These are phyloP conservation scores for Hydraecia micacea DNA, from an alignment of 2,888 invertebrate species.

Conservation along the genomic window DNA sequence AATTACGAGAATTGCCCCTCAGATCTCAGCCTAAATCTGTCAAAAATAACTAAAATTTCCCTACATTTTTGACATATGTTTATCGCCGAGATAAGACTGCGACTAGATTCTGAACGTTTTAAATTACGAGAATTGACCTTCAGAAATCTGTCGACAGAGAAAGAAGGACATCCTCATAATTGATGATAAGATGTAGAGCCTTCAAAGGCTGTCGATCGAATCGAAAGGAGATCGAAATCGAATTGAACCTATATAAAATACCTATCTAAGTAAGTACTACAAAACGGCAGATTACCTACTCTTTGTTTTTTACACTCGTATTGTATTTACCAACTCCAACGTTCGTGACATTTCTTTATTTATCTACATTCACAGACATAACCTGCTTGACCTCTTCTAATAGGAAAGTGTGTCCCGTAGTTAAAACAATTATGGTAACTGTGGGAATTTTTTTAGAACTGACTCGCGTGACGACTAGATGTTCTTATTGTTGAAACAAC, in stretches of 20 bases:
- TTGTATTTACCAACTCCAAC: background rate
- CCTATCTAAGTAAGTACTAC: background rate
- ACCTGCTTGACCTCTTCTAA: conserved; percentile 29
- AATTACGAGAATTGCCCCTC: no score
- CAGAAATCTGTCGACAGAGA: background rate
- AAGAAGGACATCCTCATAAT: background rate
- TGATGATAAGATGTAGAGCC: background rate
- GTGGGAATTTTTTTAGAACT: conserved; percentile 39
- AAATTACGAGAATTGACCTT: no score
- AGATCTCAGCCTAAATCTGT: no score
- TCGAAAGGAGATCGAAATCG: no score
- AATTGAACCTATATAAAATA: background rate
- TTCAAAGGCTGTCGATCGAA: background rate
- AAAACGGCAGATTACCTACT: background rate
- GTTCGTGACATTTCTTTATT: conserved; percentile 15
- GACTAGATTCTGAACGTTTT: no score
- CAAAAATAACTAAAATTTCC: no score
- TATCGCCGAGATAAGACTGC: no score
- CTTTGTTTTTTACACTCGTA: background rate
- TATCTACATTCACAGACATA: conserved; percentile 22
- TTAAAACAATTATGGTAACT: conserved; percentile 43
- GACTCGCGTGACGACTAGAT: conserved; percentile 3
- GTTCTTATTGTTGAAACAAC: conserved; percentile 27
- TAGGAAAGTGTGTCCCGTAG: conserved; percentile 30
- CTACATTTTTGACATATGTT: no score